These are phyloP conservation scores for Drosophila rhopaloa DNA, from an alignment of 1,140 invertebrate genomes.

Conservation along the genomic window DNA sequence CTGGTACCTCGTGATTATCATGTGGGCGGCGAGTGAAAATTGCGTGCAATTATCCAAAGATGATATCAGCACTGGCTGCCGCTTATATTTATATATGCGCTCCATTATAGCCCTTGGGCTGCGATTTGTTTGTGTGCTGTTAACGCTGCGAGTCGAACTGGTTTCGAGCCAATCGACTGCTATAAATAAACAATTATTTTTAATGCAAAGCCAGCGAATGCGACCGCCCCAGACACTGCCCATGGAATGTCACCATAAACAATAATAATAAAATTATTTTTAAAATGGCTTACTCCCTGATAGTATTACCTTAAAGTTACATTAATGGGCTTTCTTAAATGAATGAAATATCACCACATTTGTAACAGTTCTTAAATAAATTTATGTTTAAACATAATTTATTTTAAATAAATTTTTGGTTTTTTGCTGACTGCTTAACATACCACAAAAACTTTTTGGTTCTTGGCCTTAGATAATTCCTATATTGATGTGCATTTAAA, in stretches of 20 bases:
- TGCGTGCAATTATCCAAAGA: conserved; percentile 77
- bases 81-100: conserved; percentile 16
- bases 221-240: conserved; percentile 27
- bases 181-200: conserved; percentile 72
- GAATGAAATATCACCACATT: not conserved
- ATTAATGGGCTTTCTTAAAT: not conserved
- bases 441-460: too few species aligned
- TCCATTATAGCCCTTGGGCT: conserved; percentile 15
- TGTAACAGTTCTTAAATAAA: not conserved
- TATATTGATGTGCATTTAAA: too few species aligned
- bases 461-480: too few species aligned
- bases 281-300: not conserved
- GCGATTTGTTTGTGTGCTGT: conserved; percentile 31
- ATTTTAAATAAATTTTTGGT: too few species aligned
- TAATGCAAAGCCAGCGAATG: conserved; percentile 40
- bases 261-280: conserved; percentile 15
- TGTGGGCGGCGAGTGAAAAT: conserved; percentile 71
- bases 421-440: too few species aligned
- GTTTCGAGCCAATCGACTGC: conserved; percentile 50
- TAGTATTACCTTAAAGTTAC: not conserved
- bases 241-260: conserved; percentile 28
- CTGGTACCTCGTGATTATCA: conserved; percentile 34
- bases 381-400: not conserved
- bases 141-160: conserved; percentile 37
- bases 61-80: conserved; percentile 62